Evolutionary conservation across 2,888 invertebrate species (phyloP).

Genomic region (Drosophila picticornis): DNA sequence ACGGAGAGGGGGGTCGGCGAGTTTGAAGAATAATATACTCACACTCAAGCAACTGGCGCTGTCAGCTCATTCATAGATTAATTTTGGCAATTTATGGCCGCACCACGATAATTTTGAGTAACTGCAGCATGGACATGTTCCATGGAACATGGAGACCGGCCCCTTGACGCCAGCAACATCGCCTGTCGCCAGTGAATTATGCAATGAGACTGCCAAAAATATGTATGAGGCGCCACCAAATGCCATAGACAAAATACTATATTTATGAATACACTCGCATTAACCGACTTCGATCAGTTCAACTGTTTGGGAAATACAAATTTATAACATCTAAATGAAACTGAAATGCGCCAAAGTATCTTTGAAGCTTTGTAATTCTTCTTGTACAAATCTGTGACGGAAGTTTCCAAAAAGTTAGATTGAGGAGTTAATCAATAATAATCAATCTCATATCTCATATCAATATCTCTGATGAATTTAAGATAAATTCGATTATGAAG

Average conservation of each 20-base stretch:
- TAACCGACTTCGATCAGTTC: not conserved
- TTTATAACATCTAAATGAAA: not conserved
- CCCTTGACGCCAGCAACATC: conserved; percentile 33
- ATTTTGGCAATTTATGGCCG: conserved; percentile 77
- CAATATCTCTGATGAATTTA: fast-evolving
- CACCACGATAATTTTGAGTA: conserved; percentile 70
- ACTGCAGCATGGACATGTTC: conserved; percentile 61
- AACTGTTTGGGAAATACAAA: not conserved
- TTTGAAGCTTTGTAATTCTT: not conserved
- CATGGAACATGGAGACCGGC: conserved; percentile 41
- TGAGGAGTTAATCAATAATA: not conserved
- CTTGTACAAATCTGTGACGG: not conserved
- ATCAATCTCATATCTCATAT: not conserved
- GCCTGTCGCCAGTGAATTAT: conserved; percentile 63
- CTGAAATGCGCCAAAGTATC: not conserved
- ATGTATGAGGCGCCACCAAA: conserved; percentile 36
- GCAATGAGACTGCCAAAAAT: conserved; percentile 50
- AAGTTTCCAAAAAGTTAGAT: not conserved
- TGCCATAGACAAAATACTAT: conserved; percentile 28
- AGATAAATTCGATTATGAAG: not conserved
- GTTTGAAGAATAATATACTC: not conserved
- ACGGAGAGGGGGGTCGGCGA: conserved; percentile 1
- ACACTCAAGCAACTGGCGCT: conserved; percentile 23
- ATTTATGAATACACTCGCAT: conserved; percentile 27
- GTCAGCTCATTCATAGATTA: conserved; percentile 80